Conservation (phyloP, 2,888 invertebrate genomes). For the Ophion slaviceki region DNA sequence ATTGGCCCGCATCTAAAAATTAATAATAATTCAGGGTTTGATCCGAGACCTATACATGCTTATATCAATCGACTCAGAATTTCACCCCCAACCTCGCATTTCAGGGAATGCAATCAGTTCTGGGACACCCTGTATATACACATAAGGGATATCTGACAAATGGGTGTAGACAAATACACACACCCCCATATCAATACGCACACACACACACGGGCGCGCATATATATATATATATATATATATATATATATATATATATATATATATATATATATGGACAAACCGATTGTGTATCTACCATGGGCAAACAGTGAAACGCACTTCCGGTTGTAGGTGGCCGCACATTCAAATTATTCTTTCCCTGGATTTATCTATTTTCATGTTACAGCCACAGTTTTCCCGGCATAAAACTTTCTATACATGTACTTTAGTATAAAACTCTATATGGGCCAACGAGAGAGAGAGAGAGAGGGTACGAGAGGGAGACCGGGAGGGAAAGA, state of each 20-base stretch:
- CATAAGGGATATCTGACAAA: neutral
- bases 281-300: conserved; percentile 15
- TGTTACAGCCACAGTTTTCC: conserved; percentile 36
- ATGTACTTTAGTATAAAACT: conserved; percentile 8
- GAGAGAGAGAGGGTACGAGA: neutral
- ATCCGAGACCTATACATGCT: too few species aligned
- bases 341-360: conserved; percentile 58
- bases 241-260: neutral
- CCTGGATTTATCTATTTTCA: conserved; percentile 55
- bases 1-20: too few species aligned
- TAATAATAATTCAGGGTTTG: too few species aligned
- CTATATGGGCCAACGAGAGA: conserved; percentile 21
- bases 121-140: neutral
- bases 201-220: neutral
- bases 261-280: neutral
- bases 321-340: conserved; percentile 49
- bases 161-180: neutral
- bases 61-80: too few species aligned
- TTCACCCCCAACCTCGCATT: too few species aligned
- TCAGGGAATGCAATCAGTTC: too few species aligned
- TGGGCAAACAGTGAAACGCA: conserved; percentile 60
- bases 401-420: conserved; percentile 39
- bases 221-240: neutral
- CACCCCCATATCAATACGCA: neutral
- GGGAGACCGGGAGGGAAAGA: neutral